Base-by-base conservation (phyloP, 2,113 vertebrate species). In the Cricetomys ansorgei region DNA sequence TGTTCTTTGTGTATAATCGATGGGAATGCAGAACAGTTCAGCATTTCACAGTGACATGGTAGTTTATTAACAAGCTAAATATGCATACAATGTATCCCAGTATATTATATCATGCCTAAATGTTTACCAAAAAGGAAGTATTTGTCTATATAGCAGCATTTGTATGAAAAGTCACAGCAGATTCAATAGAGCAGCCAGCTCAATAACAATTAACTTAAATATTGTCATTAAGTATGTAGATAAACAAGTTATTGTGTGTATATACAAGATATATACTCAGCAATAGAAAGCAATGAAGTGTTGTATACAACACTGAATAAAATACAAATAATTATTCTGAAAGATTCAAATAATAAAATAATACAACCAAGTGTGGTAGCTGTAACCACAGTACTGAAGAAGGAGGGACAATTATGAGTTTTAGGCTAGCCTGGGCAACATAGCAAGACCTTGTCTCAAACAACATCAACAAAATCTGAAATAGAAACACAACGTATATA, bases 51-150 rank as follows among this genome's bases (percentile, higher is more conserved):
- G 50, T 5, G 84, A 4, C 37, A 31, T 73, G n/a, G 5, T 77
- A 48, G 79, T 79, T 90, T 95, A n/a, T 57, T 83, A 37, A 55
- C 80, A 69, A 79, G 62, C 43, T 93, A 91, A 80, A 29, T 4
- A 72, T 31, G 31, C 25, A 50, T 19, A 6, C 53, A 73, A 37
- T 62, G 62, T 48, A 16, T 59, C 25, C 25, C 40, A 87, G 7
- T n/a, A n/a, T n/a, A n/a, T 25, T 17, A 67, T 57, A 69, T 65
- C 17, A 81, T 17, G 85, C 27, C 29, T 89, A 40, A 27, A 19
- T 70, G 34, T 57, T 93, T 91, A 43, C 40, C 62, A 55, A 34
- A 92, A 62, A 69, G 23, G 69, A 88, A 88, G 17, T 23, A 0
- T 45, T 25, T 43, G 16, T 88, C 37, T 37, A 27, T 53, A 45